Evolutionary conservation across 2,888 invertebrate species (phyloP).

Genomic region (Tenodera sinensis): DNA sequence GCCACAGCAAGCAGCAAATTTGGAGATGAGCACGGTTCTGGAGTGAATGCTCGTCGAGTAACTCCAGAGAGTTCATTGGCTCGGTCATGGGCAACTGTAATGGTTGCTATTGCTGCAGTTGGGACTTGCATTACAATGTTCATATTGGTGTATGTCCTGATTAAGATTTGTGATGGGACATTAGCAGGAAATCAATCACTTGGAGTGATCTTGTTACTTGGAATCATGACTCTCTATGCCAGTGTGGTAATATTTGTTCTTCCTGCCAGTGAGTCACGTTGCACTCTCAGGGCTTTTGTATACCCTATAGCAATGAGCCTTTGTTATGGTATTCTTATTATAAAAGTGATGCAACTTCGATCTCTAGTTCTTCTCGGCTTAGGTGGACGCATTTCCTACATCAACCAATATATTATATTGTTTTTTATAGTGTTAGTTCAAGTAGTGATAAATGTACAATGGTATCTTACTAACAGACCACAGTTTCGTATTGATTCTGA

Average conservation of each 20-base stretch:
- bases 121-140: slow-evolving; percentile 40
- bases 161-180: slow-evolving; percentile 42
- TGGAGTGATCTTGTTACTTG: slow-evolving; percentile 39
- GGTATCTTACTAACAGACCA: slow-evolving; percentile 35
- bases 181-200: slow-evolving; percentile 39
- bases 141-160: slow-evolving; percentile 41
- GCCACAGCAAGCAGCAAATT: neutral
- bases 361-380: slow-evolving; percentile 42
- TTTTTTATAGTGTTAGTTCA: slow-evolving; percentile 40
- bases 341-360: slow-evolving; percentile 43
- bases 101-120: slow-evolving; percentile 39
- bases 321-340: slow-evolving; percentile 42
- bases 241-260: slow-evolving; percentile 41
- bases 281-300: slow-evolving; percentile 39
- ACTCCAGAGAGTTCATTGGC: slow-evolving; percentile 37
- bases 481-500: slow-evolving; percentile 20
- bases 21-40: neutral
- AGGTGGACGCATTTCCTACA: slow-evolving; percentile 41
- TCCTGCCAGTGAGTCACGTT: slow-evolving; percentile 38
- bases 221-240: slow-evolving; percentile 39
- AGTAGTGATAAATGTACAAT: slow-evolving; percentile 39
- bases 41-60: slow-evolving; percentile 22
- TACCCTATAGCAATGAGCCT: slow-evolving; percentile 41
- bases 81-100: slow-evolving; percentile 40
- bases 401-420: slow-evolving; percentile 40